Evolutionary conservation across 1,140 invertebrate genomes (phyloP), one percentile per base, ranked within the genome.

Genomic region (Plectrocnemia conspersa): DNA sequence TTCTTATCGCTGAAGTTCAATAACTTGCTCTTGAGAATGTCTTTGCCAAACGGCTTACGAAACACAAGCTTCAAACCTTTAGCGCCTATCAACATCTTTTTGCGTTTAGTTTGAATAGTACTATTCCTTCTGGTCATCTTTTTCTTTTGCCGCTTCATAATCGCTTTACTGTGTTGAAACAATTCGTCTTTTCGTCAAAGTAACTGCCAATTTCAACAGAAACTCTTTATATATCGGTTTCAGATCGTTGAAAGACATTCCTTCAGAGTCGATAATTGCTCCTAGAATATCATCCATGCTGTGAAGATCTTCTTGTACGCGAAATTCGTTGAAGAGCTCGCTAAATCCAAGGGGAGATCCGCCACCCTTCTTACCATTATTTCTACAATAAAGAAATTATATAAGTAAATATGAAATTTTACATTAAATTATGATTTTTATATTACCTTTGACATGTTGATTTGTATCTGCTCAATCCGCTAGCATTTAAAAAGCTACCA

Each of bases 151-250:
- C 87, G 79, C 27, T 85, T 80, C 91, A 93, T 92, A 56, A 93
- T 93, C 27, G 82, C 82, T 66, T 91, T 92, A 52, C 88, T 90
- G 64, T 89, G 81, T 65, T 91, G 86, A 66, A 91, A 93, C 46
- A 93, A 75, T 71, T 93, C 90, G 63, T 93, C 91, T 70, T 92
- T 90, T n/a, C 15, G 88, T 92, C 15, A 93, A 70, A 0, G 89
- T 92, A 0, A 91, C 81, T 0, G 89, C 88, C 45, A 93, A 72
- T 73, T 92, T 91, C 33, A 93, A 67, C 19, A 93, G 71, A 64
- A 93, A 89, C 72, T 93, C 89, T 69, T 91, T 90, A 66, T 93
- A 91, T 29, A 91, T 85, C 2, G 91, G 90, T 68, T 91, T 91
- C 40, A 93, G 72, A 61, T 92, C 89, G 72, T 92, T 93, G 71